These are phyloP conservation scores for Zoanthus gigantus DNA, from an alignment of 92 coral and sea anemone species.

Conservation along the genomic window DNA sequence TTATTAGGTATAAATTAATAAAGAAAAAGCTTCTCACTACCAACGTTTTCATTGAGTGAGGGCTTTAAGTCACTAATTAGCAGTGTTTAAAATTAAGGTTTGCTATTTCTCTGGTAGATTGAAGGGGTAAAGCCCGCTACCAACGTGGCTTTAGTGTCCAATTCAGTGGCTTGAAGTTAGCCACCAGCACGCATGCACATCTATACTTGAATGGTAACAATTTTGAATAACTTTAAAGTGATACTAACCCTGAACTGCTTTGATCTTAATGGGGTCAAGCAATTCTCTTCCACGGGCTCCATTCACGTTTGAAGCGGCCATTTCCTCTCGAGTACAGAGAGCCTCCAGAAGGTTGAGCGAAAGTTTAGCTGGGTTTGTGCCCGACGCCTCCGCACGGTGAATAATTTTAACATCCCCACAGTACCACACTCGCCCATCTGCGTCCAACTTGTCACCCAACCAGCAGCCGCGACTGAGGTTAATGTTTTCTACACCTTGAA, in stretches of 20 bases:
- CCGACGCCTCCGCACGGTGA: constrained; percentile 88
- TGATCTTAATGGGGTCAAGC: constrained; percentile 92
- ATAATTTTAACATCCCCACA: constrained; percentile 86
- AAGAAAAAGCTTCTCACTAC: too few species aligned
- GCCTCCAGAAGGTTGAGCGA: constrained; percentile 92
- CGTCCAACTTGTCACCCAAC: constrained; percentile 85
- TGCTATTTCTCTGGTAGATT: too few species aligned
- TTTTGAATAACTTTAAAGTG: too few species aligned
- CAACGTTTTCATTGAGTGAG: too few species aligned
- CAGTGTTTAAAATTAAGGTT: too few species aligned
- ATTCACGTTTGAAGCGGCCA: constrained; percentile 96
- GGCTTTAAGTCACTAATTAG: too few species aligned
- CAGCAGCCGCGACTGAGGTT: constrained; percentile 81
- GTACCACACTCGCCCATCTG: constrained; percentile 85
- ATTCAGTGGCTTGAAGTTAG: too few species aligned
- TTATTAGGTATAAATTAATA: too few species aligned
- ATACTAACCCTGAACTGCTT: constrained; percentile 86
- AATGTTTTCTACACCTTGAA: constrained; percentile 59
- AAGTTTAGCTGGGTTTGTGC: constrained; percentile 91
- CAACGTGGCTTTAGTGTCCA: too few species aligned
- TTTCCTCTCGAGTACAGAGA: constrained; percentile 87
- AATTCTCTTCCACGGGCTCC: constrained; percentile 95
- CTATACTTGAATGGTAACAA: too few species aligned
- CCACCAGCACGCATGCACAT: too few species aligned
- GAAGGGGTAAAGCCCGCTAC: too few species aligned